Evolutionary conservation across 2,113 vertebrate species (phyloP).

Genomic region (Siphamia tubifer): DNA sequence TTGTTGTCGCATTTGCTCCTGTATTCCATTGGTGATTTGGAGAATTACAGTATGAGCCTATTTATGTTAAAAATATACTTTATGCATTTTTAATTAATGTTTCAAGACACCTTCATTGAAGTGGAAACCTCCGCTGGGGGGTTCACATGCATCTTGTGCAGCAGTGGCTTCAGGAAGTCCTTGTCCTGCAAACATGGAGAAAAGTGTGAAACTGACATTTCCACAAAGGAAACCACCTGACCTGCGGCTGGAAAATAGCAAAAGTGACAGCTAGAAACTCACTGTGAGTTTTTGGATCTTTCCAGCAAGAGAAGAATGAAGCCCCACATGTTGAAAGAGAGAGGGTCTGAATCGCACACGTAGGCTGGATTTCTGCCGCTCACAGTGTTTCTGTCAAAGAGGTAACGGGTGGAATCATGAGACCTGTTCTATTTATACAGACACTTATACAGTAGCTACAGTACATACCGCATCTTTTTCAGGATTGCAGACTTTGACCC

Average conservation of each 20-base stretch:
- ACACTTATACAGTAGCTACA: neutral
- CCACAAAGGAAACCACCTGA: neutral
- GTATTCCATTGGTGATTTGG: neutral
- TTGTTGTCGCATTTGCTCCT: too few relatives aligned
- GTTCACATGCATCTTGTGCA: constrained; percentile 98
- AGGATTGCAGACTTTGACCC: constrained; percentile 99
- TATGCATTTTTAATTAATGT: too few relatives aligned
- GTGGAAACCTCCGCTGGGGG: constrained; percentile 97
- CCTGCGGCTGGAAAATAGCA: neutral
- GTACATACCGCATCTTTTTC: constrained; percentile 95
- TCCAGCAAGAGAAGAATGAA: constrained; percentile 95
- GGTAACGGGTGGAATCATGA: neutral
- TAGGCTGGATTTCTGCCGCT: constrained; percentile 95
- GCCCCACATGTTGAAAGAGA: constrained; percentile 95
- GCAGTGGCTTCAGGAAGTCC: constrained; percentile 97
- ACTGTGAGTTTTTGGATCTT: constrained; percentile 99
- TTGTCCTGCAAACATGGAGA: constrained; percentile 85
- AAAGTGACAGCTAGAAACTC: constrained; percentile 42
- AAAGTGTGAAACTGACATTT: neutral
- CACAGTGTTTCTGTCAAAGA: constrained; percentile 89
- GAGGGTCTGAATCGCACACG: constrained; percentile 97
- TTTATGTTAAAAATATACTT: too few relatives aligned
- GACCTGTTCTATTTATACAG: neutral
- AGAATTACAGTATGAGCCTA: too few relatives aligned
- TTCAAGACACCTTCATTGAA: constrained; percentile 86